Base-by-base conservation (phyloP, 2,797 vertebrate species). In the Hyperoplus immaculatus region DNA sequence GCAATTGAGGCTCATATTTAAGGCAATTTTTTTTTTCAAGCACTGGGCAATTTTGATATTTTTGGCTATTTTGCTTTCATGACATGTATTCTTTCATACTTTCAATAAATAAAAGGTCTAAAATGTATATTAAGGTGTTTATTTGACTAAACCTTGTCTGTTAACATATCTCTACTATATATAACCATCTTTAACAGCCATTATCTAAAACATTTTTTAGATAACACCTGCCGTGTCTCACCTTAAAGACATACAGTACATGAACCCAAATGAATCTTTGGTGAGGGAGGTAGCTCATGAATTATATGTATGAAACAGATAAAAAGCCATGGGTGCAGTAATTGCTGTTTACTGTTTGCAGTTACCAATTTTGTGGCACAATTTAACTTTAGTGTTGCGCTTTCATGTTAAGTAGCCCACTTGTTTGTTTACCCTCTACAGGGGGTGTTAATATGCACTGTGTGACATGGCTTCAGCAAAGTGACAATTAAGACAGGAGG, bases 391-490 rank as follows among this genome's bases (percentile, higher is more conserved):
- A 75, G 74, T 72, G 75, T 80, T 69, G 72, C 79, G 57, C 72
- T 77, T 45, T 77, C n/a, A 68, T 77, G 76, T 78, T 29, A 85
- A 86, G 80, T 69, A 69, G 84, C 60, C 51, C 58, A 58, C 65
- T 80, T 78, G 77, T 88, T 83, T 93, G 85, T 90, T 92, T 85
- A 87, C 88, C 63, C 78, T 88, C 85, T 86, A 85, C 80, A 54
- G 83, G 92, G 81, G 87, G 75, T 58, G 72, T 75, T 89, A 65
- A 71, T 78, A 69, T 80, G 77, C 49, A 6, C 79, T 71, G 82
- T 71, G 82, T 49, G 69, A 87, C 83, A 84, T 83, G 69, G 77
- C 84, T 84, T 82, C 36, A 47, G 70, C 67, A 80, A 74, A 80
- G 78, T 60, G 61, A 43, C 84, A 83, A 93, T 91, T 89, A 92